These are phyloP conservation scores for Oceanodroma tethys DNA, from an alignment of 2,113 vertebrate species.

Conservation along the genomic window DNA sequence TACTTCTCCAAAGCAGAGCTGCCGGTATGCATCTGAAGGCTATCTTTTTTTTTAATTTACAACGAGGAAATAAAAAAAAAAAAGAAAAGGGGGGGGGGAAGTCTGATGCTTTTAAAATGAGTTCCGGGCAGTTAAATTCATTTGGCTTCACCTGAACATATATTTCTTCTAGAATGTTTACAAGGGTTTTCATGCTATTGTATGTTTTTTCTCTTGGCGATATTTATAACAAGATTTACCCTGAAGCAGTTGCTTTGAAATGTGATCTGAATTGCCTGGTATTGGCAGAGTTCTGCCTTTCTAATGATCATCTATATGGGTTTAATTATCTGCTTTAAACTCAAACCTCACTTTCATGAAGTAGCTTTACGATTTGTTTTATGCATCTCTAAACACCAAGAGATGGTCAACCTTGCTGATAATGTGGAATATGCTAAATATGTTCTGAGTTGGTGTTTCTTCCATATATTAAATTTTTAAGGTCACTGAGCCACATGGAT, in stretches of 20 bases:
- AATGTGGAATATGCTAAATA: background rate
- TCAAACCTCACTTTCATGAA: background rate
- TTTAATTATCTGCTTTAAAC: background rate
- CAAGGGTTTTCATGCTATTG: background rate
- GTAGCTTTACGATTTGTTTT: background rate
- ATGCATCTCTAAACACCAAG: background rate
- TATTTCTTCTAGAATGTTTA: background rate
- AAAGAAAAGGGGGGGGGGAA: rapidly evolving
- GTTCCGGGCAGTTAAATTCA: background rate
- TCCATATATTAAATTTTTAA: background rate
- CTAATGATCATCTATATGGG: background rate
- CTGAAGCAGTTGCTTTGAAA: background rate
- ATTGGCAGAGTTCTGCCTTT: background rate
- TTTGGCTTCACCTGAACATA: background rate
- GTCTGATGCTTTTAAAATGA: background rate
- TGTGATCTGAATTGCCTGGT: background rate
- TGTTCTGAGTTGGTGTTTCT: background rate
- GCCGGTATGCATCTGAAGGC: slow-evolving; percentile 58
- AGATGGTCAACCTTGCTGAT: background rate
- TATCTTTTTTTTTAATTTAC: slow-evolving; percentile 33
- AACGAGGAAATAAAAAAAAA: background rate
- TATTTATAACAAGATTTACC: background rate
- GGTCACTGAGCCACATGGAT: background rate
- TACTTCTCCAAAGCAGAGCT: slow-evolving; percentile 73
- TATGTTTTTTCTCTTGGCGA: background rate